These are phyloP conservation scores for Hipposideros larvatus DNA, from an alignment of 2,797 vertebrate species.

Conservation along the genomic window DNA sequence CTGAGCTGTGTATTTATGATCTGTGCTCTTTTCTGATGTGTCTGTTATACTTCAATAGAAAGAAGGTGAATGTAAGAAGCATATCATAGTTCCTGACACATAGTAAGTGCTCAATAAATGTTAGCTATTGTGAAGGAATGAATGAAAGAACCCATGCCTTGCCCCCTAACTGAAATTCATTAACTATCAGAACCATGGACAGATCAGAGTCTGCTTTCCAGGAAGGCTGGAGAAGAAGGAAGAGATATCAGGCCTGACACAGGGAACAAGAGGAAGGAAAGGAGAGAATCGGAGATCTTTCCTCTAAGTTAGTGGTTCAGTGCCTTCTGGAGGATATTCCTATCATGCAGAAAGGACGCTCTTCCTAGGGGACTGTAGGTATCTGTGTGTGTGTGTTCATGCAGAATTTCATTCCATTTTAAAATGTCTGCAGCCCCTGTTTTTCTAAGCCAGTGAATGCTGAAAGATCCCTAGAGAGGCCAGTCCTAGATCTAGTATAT, in stretches of 20 bases:
- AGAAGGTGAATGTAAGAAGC: not conserved
- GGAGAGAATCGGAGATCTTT: not conserved
- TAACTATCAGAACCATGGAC: conserved; percentile 73
- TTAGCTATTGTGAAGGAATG: not conserved
- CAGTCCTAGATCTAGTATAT: not conserved
- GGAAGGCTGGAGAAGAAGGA: not conserved
- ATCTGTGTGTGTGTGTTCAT: not conserved
- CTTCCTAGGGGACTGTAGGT: not conserved
- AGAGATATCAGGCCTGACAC: not conserved
- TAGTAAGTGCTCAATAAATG: not conserved
- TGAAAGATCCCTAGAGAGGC: conserved; percentile 10
- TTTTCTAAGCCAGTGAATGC: conserved; percentile 49
- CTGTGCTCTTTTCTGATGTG: not conserved
- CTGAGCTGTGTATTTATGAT: not conserved
- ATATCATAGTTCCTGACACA: not conserved
- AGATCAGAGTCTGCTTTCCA: conserved; percentile 20
- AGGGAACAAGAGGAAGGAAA: not conserved
- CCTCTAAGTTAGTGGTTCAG: not conserved
- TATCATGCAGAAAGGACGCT: not conserved
- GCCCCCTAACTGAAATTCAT: not conserved
- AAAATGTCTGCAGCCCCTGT: not conserved
- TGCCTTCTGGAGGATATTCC: not conserved
- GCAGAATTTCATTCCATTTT: conserved; percentile 35
- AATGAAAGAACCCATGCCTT: not conserved
- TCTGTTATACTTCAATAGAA: not conserved